These are phyloP conservation scores for Melanotaenia trifasciata DNA, from an alignment of 2,797 vertebrate genomes.

Conservation along the genomic window DNA sequence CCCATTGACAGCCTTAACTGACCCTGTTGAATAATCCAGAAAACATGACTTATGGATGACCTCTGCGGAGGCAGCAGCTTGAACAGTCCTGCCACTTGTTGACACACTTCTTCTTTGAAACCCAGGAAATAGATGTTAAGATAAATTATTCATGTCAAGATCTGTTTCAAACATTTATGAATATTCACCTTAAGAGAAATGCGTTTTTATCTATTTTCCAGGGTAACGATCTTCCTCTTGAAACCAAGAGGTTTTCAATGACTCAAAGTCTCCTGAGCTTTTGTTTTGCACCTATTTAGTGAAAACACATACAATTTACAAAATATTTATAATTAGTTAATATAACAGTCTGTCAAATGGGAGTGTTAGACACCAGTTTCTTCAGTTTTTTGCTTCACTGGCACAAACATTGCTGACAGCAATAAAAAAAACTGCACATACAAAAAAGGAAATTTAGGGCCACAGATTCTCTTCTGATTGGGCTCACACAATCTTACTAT, in stretches of 20 bases:
- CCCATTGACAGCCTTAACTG: conserved; percentile 36
- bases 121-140: background rate
- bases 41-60: conserved; percentile 70
- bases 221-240: background rate
- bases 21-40: conserved; percentile 68
- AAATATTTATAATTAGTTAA: background rate
- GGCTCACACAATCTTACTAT: no score
- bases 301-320: no score
- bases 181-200: conserved; percentile 1
- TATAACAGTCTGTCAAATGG: background rate
- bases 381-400: no score
- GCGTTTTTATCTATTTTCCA: background rate
- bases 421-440: no score
- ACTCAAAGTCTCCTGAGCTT: no score
- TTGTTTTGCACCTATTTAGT: no score
- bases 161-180: conserved; percentile 7
- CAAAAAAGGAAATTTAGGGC: background rate
- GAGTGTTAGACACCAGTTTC: background rate
- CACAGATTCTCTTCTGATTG: background rate
- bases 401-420: no score
- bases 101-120: conserved; percentile 15
- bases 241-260: no score
- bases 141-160: conserved; percentile 22
- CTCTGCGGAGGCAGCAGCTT: conserved; percentile 35
- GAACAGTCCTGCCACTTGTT: conserved; percentile 18